phyloP scores from a whole-genome alignment of 2,113 vertebrate species.

The Tychaedon coryphoeus region DNA sequence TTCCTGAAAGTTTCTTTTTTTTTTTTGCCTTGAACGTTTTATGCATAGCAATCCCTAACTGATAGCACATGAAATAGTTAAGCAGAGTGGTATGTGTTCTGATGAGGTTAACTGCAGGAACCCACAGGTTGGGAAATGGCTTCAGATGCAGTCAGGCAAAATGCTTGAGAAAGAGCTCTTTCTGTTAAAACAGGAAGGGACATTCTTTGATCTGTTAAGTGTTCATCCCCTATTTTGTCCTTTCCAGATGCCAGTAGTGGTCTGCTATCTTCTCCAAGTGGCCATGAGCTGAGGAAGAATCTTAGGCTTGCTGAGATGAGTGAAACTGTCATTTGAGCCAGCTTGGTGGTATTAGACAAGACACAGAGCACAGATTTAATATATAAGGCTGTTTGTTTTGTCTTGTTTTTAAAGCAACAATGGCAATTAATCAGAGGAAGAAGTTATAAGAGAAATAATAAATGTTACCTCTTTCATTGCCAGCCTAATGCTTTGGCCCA shows the following conservation, averaged over 20 bases:
- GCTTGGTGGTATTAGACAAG: neutral
- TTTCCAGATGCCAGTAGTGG: neutral
- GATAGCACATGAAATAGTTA: neutral
- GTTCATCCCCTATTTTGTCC: neutral
- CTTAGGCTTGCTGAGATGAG: neutral
- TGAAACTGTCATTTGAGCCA: neutral
- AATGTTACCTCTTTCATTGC: neutral
- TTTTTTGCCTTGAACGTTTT: neutral
- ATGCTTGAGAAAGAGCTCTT: neutral
- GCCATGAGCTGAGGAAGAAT: neutral
- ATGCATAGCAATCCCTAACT: neutral
- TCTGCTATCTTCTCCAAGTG: neutral
- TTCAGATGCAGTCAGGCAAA: neutral
- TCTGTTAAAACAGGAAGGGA: neutral
- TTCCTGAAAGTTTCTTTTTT: neutral
- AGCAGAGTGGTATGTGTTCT: neutral
- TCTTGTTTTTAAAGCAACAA: neutral
- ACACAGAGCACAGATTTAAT: neutral
- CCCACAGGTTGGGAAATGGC: neutral
- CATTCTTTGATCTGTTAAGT: neutral
- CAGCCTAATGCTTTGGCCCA: neutral
- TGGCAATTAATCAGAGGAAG: neutral
- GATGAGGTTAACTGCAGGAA: neutral
- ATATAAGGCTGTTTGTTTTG: neutral
- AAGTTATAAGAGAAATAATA: neutral